Evolutionary conservation across 1,140 invertebrate genomes (phyloP).

Genomic region (Yoshiicerus persimilis): DNA sequence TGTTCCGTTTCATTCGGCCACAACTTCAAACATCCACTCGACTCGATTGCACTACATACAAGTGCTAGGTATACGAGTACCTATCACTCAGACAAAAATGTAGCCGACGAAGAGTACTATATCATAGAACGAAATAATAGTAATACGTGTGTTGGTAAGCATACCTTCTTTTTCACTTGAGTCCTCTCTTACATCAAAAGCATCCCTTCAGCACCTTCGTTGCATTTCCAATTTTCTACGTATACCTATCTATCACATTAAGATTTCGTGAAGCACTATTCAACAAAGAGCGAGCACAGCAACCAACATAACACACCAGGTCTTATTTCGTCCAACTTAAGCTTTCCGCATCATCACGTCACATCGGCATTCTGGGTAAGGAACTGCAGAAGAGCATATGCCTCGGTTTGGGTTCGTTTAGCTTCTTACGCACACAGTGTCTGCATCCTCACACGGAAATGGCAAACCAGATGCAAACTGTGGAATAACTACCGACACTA

Average conservation of each 20-base stretch:
- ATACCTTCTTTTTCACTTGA: neutral
- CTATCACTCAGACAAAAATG: neutral
- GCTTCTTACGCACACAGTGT: neutral
- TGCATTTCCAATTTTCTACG: neutral
- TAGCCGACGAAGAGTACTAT: neutral
- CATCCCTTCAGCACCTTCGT: constrained; percentile 17
- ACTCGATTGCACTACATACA: neutral
- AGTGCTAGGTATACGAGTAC: neutral
- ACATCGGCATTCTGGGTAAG: neutral
- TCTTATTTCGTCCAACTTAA: neutral
- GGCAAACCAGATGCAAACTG: neutral
- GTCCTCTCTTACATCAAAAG: neutral
- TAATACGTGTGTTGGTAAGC: neutral
- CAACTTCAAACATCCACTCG: neutral
- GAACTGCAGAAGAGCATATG: neutral
- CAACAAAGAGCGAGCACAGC: neutral
- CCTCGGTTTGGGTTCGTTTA: neutral
- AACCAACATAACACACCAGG: neutral
- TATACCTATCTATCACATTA: constrained; percentile 15
- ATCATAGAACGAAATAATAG: neutral
- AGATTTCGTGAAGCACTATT: neutral
- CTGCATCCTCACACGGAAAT: too few relatives aligned
- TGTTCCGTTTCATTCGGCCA: neutral
- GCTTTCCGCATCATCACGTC: neutral
- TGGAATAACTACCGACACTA: neutral